Percentiles rank a stretch among this genome's conserved stretches.
Conservation (phyloP, 2,888 invertebrate species). For the Leistus spinibarbis region DNA sequence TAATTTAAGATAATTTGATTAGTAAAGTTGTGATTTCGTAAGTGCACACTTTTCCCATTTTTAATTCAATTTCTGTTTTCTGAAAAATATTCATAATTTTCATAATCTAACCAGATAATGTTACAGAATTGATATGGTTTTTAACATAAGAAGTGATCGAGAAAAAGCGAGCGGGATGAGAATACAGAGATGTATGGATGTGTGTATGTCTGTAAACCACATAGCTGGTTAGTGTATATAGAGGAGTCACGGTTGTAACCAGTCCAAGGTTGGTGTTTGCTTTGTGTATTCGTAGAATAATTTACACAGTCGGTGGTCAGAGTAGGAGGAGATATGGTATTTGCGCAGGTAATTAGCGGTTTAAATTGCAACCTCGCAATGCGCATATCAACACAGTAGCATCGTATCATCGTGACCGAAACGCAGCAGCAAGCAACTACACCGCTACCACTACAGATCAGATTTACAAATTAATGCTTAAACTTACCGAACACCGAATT, state of each 20-base stretch:
- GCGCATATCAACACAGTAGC: conserved; percentile 1
- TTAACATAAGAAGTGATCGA: background rate
- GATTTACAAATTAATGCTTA: background rate
- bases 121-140: too few relatives aligned
- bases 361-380: conserved; percentile 4
- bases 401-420: conserved; percentile 2
- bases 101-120: too few relatives aligned
- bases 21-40: too few relatives aligned
- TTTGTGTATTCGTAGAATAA: conserved; percentile 34
- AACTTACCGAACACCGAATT: background rate
- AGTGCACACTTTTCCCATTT: too few relatives aligned
- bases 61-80: too few relatives aligned
- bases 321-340: conserved; percentile 37
- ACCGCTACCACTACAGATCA: too few relatives aligned
- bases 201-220: too few relatives aligned
- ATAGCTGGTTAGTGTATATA: background rate
- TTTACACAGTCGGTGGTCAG: conserved; percentile 17
- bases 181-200: background rate
- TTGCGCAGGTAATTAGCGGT: conserved; percentile 41
- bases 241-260: background rate
- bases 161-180: background rate
- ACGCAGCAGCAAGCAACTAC: background rate
- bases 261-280: conserved; percentile 3
- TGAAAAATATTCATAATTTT: too few relatives aligned
- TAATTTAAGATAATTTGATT: too few relatives aligned